Percentiles rank a stretch among this genome's conserved stretches.
Evolutionary conservation across 2,113 vertebrate species (phyloP).

Genomic region (Rhipidura dahli): DNA sequence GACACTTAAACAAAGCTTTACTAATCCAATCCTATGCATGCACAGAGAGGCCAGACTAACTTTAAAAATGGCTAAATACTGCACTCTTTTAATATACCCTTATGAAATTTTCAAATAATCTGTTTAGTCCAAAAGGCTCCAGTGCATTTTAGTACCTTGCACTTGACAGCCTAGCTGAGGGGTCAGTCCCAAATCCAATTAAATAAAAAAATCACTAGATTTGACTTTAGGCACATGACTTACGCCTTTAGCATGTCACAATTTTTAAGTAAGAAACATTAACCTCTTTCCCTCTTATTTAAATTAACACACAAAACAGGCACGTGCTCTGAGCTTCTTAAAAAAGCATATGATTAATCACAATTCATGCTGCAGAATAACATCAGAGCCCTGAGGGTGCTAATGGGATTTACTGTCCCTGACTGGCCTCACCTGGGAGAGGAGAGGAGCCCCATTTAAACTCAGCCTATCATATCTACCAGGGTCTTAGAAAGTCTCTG

Average conservation of each 20-base stretch:
- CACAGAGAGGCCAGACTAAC: neutral
- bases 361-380: neutral
- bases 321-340: neutral
- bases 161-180: neutral
- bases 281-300: neutral
- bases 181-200: neutral
- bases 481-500: neutral
- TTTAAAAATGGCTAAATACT: neutral
- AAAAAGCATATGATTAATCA: neutral
- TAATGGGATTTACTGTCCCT: neutral
- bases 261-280: neutral
- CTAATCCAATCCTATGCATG: neutral
- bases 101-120: neutral
- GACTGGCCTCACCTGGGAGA: neutral
- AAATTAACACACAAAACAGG: neutral
- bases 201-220: neutral
- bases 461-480: fast-evolving
- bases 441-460: neutral
- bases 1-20: neutral
- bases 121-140: neutral
- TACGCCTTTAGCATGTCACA: fast-evolving
- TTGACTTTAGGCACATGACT: neutral
- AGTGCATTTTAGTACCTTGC: neutral
- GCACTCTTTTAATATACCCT: neutral
- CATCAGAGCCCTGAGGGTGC: neutral